Evolutionary conservation across 2,113 vertebrate species (phyloP).

Genomic region (Pagrus major): DNA sequence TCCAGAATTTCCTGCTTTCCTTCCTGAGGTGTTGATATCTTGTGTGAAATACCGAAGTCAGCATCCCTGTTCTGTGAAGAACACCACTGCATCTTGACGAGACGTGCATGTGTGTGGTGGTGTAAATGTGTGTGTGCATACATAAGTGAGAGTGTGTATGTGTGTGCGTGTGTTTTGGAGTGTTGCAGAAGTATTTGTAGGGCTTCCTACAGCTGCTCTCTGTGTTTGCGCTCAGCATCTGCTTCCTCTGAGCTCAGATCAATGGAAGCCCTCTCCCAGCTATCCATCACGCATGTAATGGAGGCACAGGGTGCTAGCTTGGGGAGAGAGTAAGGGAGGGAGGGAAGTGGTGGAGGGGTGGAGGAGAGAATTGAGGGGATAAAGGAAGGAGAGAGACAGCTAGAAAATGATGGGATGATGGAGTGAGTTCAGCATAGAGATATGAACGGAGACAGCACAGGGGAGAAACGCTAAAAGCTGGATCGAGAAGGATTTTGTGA

Average conservation of each 20-base stretch:
- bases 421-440: slow-evolving; percentile 67
- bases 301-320: slow-evolving; percentile 67
- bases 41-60: slow-evolving; percentile 43
- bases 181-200: slow-evolving; percentile 47
- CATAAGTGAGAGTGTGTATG: slow-evolving; percentile 3
- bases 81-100: slow-evolving; percentile 5
- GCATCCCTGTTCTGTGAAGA: slow-evolving; percentile 13
- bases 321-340: slow-evolving; percentile 45
- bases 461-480: slow-evolving; percentile 62
- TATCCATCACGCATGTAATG: slow-evolving; percentile 81
- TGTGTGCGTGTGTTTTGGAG: slow-evolving; percentile 39
- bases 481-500: slow-evolving; percentile 66
- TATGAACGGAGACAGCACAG: slow-evolving; percentile 39
- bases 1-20: slow-evolving; percentile 48
- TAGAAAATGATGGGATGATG: slow-evolving; percentile 68
- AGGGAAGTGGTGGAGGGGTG: slow-evolving; percentile 38
- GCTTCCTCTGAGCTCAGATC: slow-evolving; percentile 78
- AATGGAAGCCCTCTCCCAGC: slow-evolving; percentile 77
- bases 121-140: slow-evolving; percentile 8
- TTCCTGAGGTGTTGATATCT: slow-evolving; percentile 29
- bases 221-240: slow-evolving; percentile 74
- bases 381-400: slow-evolving; percentile 60
- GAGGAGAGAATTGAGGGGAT: slow-evolving; percentile 58
- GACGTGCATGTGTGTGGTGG: slow-evolving; percentile 8
- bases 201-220: slow-evolving; percentile 65